These are phyloP conservation scores for Suillia variegata DNA, from an alignment of 2,888 invertebrate species.

Conservation along the genomic window DNA sequence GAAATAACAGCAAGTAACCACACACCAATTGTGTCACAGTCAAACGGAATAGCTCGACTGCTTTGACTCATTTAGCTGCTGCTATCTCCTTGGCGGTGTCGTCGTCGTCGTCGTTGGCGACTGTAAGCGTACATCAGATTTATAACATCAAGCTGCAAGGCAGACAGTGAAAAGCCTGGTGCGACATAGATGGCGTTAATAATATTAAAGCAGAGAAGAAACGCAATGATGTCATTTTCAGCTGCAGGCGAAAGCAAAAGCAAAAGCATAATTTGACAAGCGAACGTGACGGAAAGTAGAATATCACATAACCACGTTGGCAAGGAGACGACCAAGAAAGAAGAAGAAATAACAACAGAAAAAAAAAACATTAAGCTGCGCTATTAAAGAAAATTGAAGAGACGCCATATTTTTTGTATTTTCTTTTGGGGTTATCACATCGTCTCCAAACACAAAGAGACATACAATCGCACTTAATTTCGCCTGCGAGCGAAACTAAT, in stretches of 20 bases:
- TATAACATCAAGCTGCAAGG: too few species aligned
- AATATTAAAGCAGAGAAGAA: conserved; percentile 28
- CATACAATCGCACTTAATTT: too few species aligned
- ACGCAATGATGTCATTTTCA: background rate
- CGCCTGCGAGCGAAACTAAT: too few species aligned
- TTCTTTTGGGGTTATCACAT: too few species aligned
- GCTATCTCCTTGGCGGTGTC: too few species aligned
- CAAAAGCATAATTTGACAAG: conserved; percentile 42
- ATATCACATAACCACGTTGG: conserved; percentile 16
- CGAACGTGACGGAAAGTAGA: conserved; percentile 43
- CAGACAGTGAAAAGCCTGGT: too few species aligned
- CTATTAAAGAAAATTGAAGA: conserved; percentile 2
- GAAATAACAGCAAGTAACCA: too few species aligned
- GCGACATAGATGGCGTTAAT: conserved; percentile 35
- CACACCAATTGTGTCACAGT: too few species aligned
- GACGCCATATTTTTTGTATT: conserved; percentile 7
- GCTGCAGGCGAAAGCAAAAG: background rate
- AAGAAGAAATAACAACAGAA: conserved; percentile 2
- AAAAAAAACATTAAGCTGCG: background rate
- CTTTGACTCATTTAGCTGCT: too few species aligned
- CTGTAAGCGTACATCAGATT: too few species aligned
- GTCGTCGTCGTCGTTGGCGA: too few species aligned
- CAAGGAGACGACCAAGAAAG: background rate
- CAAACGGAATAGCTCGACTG: too few species aligned
- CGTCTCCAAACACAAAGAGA: background rate